Conservation (phyloP, 2,888 invertebrate species). For the Drosophila rubida region DNA sequence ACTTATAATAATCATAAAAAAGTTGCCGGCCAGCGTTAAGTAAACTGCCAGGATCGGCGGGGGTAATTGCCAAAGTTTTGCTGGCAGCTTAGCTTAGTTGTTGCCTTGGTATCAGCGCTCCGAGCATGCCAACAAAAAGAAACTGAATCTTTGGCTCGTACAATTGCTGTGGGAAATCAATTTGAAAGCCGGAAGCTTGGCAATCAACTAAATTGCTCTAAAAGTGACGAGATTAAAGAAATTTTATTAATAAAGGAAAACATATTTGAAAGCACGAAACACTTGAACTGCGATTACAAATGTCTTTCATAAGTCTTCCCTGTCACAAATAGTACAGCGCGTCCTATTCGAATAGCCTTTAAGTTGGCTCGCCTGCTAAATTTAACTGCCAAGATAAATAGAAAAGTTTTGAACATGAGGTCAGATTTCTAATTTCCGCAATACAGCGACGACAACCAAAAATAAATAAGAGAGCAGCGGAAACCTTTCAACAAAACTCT, state of each 20-base stretch:
- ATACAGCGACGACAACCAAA: slow-evolving; percentile 15
- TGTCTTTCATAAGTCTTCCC: slow-evolving; percentile 3
- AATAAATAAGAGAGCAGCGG: slow-evolving; percentile 36
- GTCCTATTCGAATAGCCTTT: background rate
- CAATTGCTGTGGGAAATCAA: slow-evolving; percentile 74
- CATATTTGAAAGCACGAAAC: background rate
- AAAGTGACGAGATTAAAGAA: slow-evolving; percentile 44
- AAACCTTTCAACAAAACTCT: slow-evolving; percentile 39
- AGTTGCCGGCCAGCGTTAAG: slow-evolving; percentile 71
- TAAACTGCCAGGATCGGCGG: slow-evolving; percentile 62
- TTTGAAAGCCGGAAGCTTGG: slow-evolving; percentile 59
- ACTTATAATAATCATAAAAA: slow-evolving; percentile 78
- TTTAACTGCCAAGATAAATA: slow-evolving; percentile 47
- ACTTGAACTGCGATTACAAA: slow-evolving; percentile 26
- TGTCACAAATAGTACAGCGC: background rate
- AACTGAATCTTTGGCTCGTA: slow-evolving; percentile 19
- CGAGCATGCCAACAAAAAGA: background rate
- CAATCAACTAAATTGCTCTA: slow-evolving; percentile 62
- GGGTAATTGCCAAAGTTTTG: slow-evolving; percentile 77
- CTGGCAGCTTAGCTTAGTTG: slow-evolving; percentile 62
- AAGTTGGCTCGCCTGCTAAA: background rate
- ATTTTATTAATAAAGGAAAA: slow-evolving; percentile 14
- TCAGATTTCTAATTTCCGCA: slow-evolving; percentile 73
- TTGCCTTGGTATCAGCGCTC: slow-evolving; percentile 40
- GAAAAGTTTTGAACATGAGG: slow-evolving; percentile 60